phyloP scores from a whole-genome alignment of 2,113 vertebrate genomes.

The Dicaeum eximium region DNA sequence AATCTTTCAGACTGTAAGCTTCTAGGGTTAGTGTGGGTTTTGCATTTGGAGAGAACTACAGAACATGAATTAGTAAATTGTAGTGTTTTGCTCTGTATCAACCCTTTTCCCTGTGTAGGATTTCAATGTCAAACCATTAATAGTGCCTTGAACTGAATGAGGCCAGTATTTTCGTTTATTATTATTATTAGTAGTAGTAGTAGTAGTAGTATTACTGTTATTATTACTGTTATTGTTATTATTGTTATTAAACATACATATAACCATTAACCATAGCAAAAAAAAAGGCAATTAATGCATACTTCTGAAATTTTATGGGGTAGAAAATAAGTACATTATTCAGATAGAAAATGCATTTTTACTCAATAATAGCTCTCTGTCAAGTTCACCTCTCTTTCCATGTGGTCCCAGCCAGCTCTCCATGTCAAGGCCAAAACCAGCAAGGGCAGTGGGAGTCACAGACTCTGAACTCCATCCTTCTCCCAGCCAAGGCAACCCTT shows the following conservation, averaged over 20 bases:
- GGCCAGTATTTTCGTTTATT: not conserved
- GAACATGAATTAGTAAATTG: not conserved
- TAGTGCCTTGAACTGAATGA: not conserved
- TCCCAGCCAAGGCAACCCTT: not conserved
- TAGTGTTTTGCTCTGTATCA: not conserved
- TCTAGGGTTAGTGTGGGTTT: not conserved
- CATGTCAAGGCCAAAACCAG: fast-evolving
- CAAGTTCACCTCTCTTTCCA: not conserved
- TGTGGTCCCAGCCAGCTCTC: not conserved
- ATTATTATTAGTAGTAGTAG: no score
- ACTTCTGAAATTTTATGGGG: not conserved
- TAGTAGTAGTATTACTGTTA: no score
- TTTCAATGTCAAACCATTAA: not conserved
- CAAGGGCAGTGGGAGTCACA: not conserved
- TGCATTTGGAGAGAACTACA: not conserved
- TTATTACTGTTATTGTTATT: not conserved
- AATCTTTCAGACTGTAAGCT: not conserved
- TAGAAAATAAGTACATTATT: not conserved
- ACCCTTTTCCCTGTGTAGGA: not conserved
- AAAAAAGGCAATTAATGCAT: not conserved
- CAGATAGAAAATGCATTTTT: not conserved
- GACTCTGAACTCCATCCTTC: not conserved
- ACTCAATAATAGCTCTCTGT: not conserved
- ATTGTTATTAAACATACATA: no score
- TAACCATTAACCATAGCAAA: not conserved